Percentiles rank a stretch among this genome's conserved stretches.
Conservation (phyloP, 92 coral and sea anemone species). For the Palythoa caribaeorum region DNA sequence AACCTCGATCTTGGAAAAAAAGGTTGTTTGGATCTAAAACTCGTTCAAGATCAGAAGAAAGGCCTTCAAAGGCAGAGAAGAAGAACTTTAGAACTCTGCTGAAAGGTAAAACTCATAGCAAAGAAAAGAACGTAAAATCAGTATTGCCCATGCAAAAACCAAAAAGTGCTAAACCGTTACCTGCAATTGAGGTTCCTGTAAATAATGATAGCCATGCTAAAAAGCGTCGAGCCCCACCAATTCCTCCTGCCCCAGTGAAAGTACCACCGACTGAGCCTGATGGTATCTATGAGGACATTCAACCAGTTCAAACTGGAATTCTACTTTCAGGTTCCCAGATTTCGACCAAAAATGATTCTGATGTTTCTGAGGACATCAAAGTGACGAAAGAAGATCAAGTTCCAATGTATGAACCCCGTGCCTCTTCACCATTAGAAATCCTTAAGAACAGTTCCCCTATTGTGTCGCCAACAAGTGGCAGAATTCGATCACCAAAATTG, state of each 20-base stretch:
- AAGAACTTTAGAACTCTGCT: slow-evolving; percentile 20
- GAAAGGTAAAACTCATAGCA: slow-evolving; percentile 19
- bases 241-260: slow-evolving; percentile 18
- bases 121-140: slow-evolving; percentile 23
- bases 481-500: slow-evolving; percentile 45
- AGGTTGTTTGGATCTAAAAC: slow-evolving; percentile 76
- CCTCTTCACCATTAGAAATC: slow-evolving; percentile 42
- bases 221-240: slow-evolving; percentile 31
- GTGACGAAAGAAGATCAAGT: not conserved
- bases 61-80: slow-evolving; percentile 46
- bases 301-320: not conserved
- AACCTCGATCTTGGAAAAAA: slow-evolving; percentile 84
- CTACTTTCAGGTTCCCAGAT: not conserved
- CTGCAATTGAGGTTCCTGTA: not conserved
- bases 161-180: slow-evolving; percentile 1
- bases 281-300: slow-evolving; percentile 7
- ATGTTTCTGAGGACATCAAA: not conserved
- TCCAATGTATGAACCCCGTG: slow-evolving; percentile 47
- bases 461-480: slow-evolving; percentile 7
- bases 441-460: not conserved
- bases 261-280: not conserved
- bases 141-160: not conserved
- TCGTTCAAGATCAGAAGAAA: slow-evolving; percentile 62
- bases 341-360: not conserved
- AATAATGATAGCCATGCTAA: not conserved